These are phyloP conservation scores for Peromyscus attwateri DNA, from an alignment of 2,797 vertebrate genomes.

Conservation along the genomic window DNA sequence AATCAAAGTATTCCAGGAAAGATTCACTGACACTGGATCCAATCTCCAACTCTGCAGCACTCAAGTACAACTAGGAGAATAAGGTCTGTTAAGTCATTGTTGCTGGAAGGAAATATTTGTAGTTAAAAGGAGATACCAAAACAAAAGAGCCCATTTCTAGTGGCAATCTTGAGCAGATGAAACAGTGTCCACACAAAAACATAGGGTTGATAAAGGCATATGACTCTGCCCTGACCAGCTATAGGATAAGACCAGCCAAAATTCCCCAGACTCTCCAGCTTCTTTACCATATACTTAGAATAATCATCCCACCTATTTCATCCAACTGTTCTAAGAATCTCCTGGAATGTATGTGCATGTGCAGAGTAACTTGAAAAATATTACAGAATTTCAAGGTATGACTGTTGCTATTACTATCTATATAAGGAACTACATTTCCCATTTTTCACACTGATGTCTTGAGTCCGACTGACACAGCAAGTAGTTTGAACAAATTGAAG, in stretches of 20 bases:
- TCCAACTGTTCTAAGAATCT: background rate
- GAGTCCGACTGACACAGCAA: slow-evolving; percentile 71
- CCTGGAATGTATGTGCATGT: background rate
- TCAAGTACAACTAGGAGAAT: background rate
- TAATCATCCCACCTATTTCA: background rate
- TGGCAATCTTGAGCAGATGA: background rate
- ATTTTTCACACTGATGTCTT: slow-evolving; percentile 70
- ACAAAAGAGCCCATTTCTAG: background rate
- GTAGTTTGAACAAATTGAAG: slow-evolving; percentile 78
- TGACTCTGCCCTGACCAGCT: background rate
- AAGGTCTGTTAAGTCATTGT: background rate
- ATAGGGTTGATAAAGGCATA: background rate
- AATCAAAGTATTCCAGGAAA: background rate
- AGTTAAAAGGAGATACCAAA: background rate
- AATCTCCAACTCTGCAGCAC: background rate
- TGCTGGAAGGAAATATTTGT: background rate
- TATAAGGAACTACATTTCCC: slow-evolving; percentile 71
- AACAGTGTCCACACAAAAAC: background rate
- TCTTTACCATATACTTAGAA: slow-evolving; percentile 32
- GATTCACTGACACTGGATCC: background rate
- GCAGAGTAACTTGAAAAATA: slow-evolving; percentile 68
- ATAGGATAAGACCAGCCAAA: background rate
- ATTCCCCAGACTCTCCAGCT: background rate
- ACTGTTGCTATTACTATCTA: slow-evolving; percentile 63
- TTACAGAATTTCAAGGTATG: slow-evolving; percentile 68